These are phyloP conservation scores for Amphimallon solstitiale DNA, from an alignment of 2,888 invertebrate species.

Conservation along the genomic window DNA sequence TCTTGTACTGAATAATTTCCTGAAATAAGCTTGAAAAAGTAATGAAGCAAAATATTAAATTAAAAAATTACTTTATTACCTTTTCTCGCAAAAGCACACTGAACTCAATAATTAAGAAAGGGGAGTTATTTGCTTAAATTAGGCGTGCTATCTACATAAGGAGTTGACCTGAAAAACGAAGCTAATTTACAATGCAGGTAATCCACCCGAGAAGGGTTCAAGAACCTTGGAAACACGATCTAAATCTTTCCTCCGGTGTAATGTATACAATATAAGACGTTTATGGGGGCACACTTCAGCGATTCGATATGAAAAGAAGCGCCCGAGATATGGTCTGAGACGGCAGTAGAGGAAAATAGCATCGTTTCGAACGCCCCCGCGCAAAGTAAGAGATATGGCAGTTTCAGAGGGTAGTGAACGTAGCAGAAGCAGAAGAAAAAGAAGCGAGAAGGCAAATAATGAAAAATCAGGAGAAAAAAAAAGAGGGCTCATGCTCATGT, in stretches of 20 bases:
- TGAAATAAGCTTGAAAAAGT: no score
- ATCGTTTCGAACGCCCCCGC: slow-evolving; percentile 21
- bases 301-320: neutral
- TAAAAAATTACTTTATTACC: no score
- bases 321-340: neutral
- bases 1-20: no score
- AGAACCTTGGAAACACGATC: slow-evolving; percentile 18
- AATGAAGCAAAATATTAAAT: no score
- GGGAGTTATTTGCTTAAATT: no score
- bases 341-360: neutral
- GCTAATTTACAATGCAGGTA: neutral
- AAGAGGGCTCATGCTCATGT: slow-evolving; percentile 27
- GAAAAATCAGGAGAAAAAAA: slow-evolving; percentile 20
- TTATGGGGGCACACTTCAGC: slow-evolving; percentile 1
- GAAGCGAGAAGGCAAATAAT: slow-evolving; percentile 16
- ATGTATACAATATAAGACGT: slow-evolving; percentile 12
- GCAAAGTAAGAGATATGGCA: neutral
- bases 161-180: slow-evolving; percentile 18
- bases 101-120: no score
- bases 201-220: slow-evolving; percentile 5
- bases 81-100: no score
- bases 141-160: neutral
- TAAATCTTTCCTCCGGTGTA: slow-evolving; percentile 9
- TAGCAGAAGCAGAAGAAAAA: no score
- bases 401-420: neutral